A percentile compares a stretch with the other conserved stretches of the same genome.
Evolutionary conservation across 1,140 invertebrate genomes (phyloP).

Genomic region (Antheraea mylitta): DNA sequence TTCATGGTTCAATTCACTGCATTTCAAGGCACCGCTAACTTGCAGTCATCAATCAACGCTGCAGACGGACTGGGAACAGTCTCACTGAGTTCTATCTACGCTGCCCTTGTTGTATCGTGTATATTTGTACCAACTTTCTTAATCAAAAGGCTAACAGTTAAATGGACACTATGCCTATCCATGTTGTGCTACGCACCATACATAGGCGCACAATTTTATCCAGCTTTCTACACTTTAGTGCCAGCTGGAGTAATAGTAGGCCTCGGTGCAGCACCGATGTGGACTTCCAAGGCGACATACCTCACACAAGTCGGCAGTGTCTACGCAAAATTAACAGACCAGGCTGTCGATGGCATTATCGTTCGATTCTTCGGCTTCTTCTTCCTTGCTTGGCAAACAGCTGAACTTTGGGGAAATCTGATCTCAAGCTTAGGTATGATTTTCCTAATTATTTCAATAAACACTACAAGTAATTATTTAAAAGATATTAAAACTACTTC

Average conservation of each 20-base stretch:
- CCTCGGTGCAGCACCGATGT: slow-evolving; percentile 95
- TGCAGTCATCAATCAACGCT: slow-evolving; percentile 93
- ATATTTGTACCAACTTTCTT: slow-evolving; percentile 95
- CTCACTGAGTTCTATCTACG: slow-evolving; percentile 92
- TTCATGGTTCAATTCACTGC: slow-evolving; percentile 97
- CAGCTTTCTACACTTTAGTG: slow-evolving; percentile 93
- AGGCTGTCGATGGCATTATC: slow-evolving; percentile 93
- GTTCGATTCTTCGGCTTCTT: slow-evolving; percentile 98
- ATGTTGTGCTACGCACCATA: slow-evolving; percentile 96
- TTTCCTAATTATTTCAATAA: neutral
- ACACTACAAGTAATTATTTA: neutral
- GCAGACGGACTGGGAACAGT: slow-evolving; percentile 90
- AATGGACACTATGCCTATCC: slow-evolving; percentile 95
- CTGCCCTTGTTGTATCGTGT: slow-evolving; percentile 92
- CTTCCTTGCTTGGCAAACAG: slow-evolving; percentile 97
- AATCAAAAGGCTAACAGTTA: slow-evolving; percentile 94
- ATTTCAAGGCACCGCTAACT: slow-evolving; percentile 92
- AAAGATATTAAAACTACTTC: neutral
- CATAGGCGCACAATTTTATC: slow-evolving; percentile 95
- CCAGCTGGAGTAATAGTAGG: slow-evolving; percentile 94
- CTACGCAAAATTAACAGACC: slow-evolving; percentile 92
- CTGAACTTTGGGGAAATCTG: slow-evolving; percentile 97
- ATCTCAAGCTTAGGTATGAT: slow-evolving; percentile 94
- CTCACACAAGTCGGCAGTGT: slow-evolving; percentile 94
- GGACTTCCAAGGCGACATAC: slow-evolving; percentile 97